Percentiles rank a stretch among this genome's conserved stretches.
Evolutionary conservation across 2,797 vertebrate species (phyloP).

Genomic region (Gephyroberyx darwinii): DNA sequence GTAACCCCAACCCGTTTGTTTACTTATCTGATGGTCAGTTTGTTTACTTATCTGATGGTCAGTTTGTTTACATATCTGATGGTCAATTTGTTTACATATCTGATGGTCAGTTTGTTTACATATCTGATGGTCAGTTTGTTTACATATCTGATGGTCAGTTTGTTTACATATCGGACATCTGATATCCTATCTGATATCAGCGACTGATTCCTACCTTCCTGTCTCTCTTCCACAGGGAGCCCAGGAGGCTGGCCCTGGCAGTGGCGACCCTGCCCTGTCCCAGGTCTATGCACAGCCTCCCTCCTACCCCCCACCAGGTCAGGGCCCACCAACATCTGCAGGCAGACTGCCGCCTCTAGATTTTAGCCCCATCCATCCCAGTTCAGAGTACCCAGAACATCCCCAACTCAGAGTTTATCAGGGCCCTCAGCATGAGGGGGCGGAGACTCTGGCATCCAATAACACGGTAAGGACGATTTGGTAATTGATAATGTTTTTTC

Average conservation of each 20-base stretch:
- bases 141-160: constrained; percentile 6
- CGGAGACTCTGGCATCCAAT: constrained; percentile 69
- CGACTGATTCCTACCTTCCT: constrained; percentile 4
- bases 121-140: too few species aligned
- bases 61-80: background rate
- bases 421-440: constrained; percentile 79
- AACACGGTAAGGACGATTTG: constrained; percentile 75
- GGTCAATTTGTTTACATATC: constrained; percentile 36
- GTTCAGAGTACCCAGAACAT: constrained; percentile 81
- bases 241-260: constrained; percentile 81
- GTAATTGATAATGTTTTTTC: constrained; percentile 19
- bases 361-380: constrained; percentile 75
- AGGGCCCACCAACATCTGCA: constrained; percentile 73
- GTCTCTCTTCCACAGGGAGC: constrained; percentile 70
- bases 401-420: constrained; percentile 83
- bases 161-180: constrained; percentile 36
- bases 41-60: too few species aligned
- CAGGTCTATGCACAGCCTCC: constrained; percentile 84
- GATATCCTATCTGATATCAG: constrained; percentile 13
- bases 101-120: too few species aligned
- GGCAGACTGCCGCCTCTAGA: constrained; percentile 81
- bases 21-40: too few species aligned
- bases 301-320: constrained; percentile 81
- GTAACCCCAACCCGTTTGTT: too few species aligned
- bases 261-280: constrained; percentile 78